Evolutionary conservation across 1,140 invertebrate species (phyloP).

Genomic region (Aphaenogaster floridana): DNA sequence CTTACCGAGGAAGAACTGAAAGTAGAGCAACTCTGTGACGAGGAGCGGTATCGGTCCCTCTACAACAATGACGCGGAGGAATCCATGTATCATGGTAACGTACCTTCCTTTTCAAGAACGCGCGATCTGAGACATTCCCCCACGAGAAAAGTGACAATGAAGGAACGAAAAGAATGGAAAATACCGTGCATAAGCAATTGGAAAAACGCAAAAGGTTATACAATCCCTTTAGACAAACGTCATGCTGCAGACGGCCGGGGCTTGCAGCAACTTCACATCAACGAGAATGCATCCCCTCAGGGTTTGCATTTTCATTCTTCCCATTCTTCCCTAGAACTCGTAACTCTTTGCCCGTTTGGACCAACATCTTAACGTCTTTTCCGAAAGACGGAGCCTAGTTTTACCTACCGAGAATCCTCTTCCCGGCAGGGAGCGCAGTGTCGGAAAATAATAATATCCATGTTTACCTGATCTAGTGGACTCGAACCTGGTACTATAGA

Average conservation of each 20-base stretch:
- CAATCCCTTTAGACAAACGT: constrained; percentile 99
- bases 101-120: neutral
- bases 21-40: constrained; percentile 95
- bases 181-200: constrained; percentile 99
- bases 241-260: constrained; percentile 99
- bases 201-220: constrained; percentile 99
- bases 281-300: constrained; percentile 91
- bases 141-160: constrained; percentile 98
- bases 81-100: constrained; percentile 93
- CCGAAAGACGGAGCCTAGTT: too few species aligned
- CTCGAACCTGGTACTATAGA: too few species aligned
- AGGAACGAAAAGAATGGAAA: constrained; percentile 99
- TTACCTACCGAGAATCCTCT: too few species aligned
- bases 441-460: too few species aligned
- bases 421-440: too few species aligned
- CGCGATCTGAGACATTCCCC: constrained; percentile 92
- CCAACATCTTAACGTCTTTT: too few species aligned
- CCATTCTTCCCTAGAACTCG: too few species aligned
- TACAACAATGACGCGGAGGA: constrained; percentile 95
- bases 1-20: constrained; percentile 93
- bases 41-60: constrained; percentile 95
- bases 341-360: too few species aligned
- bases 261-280: constrained; percentile 99
- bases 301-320: too few species aligned
- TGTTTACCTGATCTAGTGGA: too few species aligned